Percentiles rank a stretch among this genome's conserved stretches.
These are phyloP conservation scores for Harlomillsia oculata DNA, from an alignment of 1,140 invertebrate genomes.

Conservation along the genomic window DNA sequence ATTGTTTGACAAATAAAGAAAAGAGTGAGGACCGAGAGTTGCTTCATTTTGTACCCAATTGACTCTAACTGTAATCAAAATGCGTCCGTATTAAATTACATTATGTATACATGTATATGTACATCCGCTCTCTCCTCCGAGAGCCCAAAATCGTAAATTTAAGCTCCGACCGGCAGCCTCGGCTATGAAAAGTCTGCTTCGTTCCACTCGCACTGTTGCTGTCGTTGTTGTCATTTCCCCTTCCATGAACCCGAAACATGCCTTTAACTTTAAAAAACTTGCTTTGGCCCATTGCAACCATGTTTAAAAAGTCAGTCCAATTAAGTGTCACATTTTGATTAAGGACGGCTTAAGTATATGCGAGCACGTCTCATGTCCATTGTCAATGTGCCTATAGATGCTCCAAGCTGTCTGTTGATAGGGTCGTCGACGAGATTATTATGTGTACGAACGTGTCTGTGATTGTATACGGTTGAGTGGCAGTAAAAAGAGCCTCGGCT, in stretches of 20 bases:
- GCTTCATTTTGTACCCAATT: slow-evolving; percentile 31
- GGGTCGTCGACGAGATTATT: slow-evolving; percentile 7
- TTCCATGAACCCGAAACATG: too few species aligned
- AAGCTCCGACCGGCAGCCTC: not conserved
- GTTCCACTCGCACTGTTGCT: not conserved
- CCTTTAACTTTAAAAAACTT: too few species aligned
- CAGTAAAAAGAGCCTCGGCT: slow-evolving; percentile 24
- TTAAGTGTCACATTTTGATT: slow-evolving; percentile 31
- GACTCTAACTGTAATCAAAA: slow-evolving; percentile 18
- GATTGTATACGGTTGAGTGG: slow-evolving; percentile 26
- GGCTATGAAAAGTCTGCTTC: too few species aligned
- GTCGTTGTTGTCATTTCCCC: not conserved
- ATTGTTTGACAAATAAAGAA: too few species aligned
- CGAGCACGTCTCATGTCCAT: not conserved
- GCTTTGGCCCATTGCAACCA: not conserved
- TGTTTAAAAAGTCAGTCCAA: slow-evolving; percentile 23
- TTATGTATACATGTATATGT: slow-evolving; percentile 12
- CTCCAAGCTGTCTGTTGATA: too few species aligned
- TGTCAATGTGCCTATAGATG: too few species aligned
- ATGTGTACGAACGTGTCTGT: slow-evolving; percentile 14
- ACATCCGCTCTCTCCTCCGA: slow-evolving; percentile 7
- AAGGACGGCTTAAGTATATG: slow-evolving; percentile 21
- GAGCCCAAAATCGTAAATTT: slow-evolving; percentile 8
- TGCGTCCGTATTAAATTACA: slow-evolving; percentile 13
- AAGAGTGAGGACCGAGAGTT: too few species aligned